Conservation (phyloP, 2,113 vertebrate genomes). For the Lepus americanus region DNA sequence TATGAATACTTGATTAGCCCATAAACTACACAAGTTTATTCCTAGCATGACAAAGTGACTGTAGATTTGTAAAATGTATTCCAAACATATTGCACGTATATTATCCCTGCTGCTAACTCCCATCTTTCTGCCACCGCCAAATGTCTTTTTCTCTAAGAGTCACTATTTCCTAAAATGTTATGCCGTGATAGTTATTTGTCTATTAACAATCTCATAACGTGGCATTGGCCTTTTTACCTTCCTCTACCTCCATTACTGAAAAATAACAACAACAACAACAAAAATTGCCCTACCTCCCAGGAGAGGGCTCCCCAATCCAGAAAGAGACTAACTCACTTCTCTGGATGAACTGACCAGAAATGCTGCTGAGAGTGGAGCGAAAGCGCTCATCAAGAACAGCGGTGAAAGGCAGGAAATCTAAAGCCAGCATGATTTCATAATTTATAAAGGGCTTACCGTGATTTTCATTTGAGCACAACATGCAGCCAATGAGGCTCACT, state of each 20-base stretch:
- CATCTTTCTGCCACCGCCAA: neutral
- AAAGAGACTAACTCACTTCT: constrained; percentile 44
- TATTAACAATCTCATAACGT: neutral
- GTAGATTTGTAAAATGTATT: constrained; percentile 10
- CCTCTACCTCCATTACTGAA: neutral
- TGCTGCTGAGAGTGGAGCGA: neutral
- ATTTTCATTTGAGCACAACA: constrained; percentile 49
- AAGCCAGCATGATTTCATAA: neutral
- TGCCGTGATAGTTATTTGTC: neutral
- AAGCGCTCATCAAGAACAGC: neutral
- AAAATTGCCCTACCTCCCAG: constrained; percentile 27
- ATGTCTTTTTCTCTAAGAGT: neutral
- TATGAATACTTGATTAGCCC: neutral
- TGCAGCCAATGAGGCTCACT: neutral
- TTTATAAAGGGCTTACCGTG: neutral
- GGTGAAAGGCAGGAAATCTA: neutral
- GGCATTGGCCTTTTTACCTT: constrained; percentile 22
- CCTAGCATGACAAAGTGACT: neutral
- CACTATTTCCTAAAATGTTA: neutral
- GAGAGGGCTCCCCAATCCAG: constrained; percentile 60
- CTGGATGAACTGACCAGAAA: neutral
- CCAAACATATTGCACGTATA: neutral
- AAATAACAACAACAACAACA: constrained; percentile 18
- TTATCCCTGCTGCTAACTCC: neutral
- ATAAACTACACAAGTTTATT: neutral